phyloP scores from a whole-genome alignment of 2,888 invertebrate species.

The Melinopterus prodromus region DNA sequence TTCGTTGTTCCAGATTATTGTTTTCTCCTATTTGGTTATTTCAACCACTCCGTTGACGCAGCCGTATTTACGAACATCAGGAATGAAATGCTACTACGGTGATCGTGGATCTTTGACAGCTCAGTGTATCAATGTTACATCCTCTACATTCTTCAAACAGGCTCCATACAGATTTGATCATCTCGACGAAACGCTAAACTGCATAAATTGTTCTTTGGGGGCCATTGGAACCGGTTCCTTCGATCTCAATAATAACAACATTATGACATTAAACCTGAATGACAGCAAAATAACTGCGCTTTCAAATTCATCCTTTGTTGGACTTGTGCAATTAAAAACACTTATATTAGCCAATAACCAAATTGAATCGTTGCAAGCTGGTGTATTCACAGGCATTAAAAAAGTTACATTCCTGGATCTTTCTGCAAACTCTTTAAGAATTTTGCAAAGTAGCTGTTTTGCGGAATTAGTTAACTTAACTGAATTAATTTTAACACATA shows the following conservation, averaged over 20 bases:
- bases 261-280: conserved; percentile 52
- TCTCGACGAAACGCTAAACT: conserved; percentile 56
- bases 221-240: conserved; percentile 53
- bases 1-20: not conserved
- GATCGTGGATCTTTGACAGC: conserved; percentile 58
- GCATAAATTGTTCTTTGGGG: conserved; percentile 53
- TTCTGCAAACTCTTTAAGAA: conserved; percentile 51
- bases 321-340: conserved; percentile 54
- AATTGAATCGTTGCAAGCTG: conserved; percentile 52
- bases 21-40: not conserved
- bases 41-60: not conserved
- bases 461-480: conserved; percentile 52
- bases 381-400: conserved; percentile 55
- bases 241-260: conserved; percentile 58
- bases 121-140: conserved; percentile 55
- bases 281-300: conserved; percentile 51
- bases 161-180: conserved; percentile 58
- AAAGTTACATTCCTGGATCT: conserved; percentile 53
- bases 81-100: conserved; percentile 55
- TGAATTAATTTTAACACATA: conserved; percentile 49
- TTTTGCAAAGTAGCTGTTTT: conserved; percentile 53
- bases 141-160: conserved; percentile 51
- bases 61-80: not conserved
- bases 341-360: conserved; percentile 52
- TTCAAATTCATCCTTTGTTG: conserved; percentile 54